phyloP scores from a whole-genome alignment of 2,888 invertebrate species.

The Gisinianus flammeolus region DNA sequence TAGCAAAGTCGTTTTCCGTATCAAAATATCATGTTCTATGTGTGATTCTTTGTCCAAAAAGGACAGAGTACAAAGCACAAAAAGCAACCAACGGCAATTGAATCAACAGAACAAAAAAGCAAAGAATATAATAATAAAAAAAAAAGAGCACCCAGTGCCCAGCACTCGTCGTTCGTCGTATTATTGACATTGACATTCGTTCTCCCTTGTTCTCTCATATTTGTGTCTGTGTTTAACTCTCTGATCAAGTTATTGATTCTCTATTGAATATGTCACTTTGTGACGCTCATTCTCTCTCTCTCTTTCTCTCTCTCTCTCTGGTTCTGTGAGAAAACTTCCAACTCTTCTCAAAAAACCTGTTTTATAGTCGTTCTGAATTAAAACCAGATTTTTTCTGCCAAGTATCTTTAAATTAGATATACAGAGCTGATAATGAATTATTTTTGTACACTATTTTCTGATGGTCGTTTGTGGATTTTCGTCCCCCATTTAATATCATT shows the following conservation, averaged over 20 bases:
- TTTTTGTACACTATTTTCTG: no score
- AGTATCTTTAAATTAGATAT: background rate
- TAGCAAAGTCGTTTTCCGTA: background rate
- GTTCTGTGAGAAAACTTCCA: background rate
- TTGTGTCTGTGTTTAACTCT: background rate
- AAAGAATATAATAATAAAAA: no score
- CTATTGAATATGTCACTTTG: background rate
- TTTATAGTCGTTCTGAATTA: background rate
- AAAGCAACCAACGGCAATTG: background rate
- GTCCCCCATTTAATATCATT: background rate
- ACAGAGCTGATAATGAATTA: background rate
- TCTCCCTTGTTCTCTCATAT: background rate
- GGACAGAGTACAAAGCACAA: background rate
- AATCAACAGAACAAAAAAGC: background rate
- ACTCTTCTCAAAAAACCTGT: background rate
- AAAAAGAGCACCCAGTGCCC: no score
- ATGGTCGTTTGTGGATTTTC: no score
- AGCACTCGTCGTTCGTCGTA: no score
- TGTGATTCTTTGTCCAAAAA: background rate
- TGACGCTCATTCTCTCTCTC: background rate
- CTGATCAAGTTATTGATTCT: background rate
- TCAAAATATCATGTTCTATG: background rate
- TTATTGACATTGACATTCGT: background rate
- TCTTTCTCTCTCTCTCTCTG: background rate
- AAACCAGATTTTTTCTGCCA: background rate